A percentile compares a stretch with the other conserved stretches of the same genome.
Conservation (phyloP, 2,797 vertebrate genomes). For the Malurus splendens region DNA sequence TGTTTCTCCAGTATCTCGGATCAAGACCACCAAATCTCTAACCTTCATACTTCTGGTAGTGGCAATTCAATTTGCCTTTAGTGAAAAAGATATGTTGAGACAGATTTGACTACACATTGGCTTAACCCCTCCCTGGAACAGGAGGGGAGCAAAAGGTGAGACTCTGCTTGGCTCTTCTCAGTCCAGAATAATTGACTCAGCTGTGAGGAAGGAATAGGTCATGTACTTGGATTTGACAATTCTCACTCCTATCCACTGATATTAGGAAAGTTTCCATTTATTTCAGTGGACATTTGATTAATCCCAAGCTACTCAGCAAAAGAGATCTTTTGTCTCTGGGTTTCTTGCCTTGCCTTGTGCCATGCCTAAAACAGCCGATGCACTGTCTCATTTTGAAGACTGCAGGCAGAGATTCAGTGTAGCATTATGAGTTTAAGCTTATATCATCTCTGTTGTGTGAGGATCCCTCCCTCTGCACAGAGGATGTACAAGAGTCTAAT, state of each 20-base stretch:
- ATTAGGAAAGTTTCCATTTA: neutral
- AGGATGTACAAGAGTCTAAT: neutral
- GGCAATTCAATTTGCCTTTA: neutral
- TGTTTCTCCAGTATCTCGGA: neutral
- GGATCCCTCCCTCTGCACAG: neutral
- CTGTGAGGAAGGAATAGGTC: neutral
- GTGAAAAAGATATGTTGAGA: neutral
- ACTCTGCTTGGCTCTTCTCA: neutral
- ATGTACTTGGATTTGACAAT: neutral
- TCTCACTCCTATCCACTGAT: neutral
- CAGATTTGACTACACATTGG: neutral
- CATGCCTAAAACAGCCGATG: neutral
- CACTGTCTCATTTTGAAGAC: neutral
- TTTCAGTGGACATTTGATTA: neutral
- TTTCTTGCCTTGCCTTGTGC: neutral
- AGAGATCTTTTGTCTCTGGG: neutral
- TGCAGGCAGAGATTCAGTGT: neutral
- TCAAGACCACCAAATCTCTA: neutral
- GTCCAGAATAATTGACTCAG: neutral
- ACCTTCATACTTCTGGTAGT: neutral
- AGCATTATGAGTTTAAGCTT: neutral
- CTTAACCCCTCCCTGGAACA: neutral
- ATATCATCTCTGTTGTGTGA: neutral
- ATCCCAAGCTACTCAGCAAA: neutral
- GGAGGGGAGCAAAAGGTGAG: neutral